Evolutionary conservation across 2,888 invertebrate species (phyloP).

Genomic region (Chirona hameri): DNA sequence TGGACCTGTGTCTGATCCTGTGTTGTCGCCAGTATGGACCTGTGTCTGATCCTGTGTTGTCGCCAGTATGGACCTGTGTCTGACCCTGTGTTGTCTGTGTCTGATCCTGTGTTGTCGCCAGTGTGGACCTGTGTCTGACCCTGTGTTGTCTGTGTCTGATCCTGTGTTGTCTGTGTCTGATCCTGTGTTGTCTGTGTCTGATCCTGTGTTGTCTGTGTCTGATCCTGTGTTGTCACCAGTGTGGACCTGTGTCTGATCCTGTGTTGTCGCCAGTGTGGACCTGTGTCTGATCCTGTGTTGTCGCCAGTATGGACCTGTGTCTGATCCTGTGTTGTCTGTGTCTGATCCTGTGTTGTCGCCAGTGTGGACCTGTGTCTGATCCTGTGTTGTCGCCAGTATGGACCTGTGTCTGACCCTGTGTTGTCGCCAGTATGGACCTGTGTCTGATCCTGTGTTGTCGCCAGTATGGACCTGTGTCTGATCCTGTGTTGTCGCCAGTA

Average conservation of each 20-base stretch:
- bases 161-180: no score
- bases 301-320: no score
- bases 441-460: conserved; percentile 29
- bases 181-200: no score
- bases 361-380: conserved; percentile 61
- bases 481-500: no score
- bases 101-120: no score
- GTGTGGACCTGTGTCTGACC: conserved; percentile 1
- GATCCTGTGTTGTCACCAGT: conserved; percentile 45
- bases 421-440: background rate
- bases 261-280: no score
- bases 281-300: no score
- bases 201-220: background rate
- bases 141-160: conserved; percentile 1
- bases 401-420: no score
- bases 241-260: conserved; percentile 58
- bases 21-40: background rate
- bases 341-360: conserved; percentile 31
- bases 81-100: no score
- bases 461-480: conserved; percentile 61
- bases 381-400: no score
- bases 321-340: no score
- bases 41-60: conserved; percentile 28
- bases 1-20: no score
- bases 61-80: conserved; percentile 61